Conservation (phyloP, 2,797 vertebrate genomes). For the Pangasius mekongensis region DNA sequence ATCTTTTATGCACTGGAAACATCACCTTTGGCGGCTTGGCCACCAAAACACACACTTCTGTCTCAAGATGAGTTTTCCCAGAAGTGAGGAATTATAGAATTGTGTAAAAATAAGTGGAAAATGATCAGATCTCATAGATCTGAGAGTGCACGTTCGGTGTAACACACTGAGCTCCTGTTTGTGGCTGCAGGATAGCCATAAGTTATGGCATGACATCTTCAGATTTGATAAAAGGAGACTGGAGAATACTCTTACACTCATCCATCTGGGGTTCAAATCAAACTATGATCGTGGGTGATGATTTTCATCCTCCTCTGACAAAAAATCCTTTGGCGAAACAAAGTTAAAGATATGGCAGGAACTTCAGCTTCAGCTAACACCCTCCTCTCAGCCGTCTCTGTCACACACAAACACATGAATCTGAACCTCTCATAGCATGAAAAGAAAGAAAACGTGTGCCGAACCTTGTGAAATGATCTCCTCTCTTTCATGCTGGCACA, state of each 20-base stretch:
- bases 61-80: conserved; percentile 24
- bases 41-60: conserved; percentile 12
- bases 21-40: conserved; percentile 19
- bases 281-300: not conserved
- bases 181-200: conserved; percentile 26
- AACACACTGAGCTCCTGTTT: not conserved
- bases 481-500: conserved; percentile 26
- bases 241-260: conserved; percentile 1
- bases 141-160: not conserved
- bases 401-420: not conserved
- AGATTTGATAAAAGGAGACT: conserved; percentile 18
- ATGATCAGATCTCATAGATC: not conserved
- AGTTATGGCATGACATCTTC: conserved; percentile 9
- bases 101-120: conserved; percentile 19
- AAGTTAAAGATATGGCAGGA: conserved; percentile 13
- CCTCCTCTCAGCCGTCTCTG: not conserved
- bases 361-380: not conserved
- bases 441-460: conserved; percentile 13
- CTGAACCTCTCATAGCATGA: conserved; percentile 14
- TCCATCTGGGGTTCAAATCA: conserved; percentile 13
- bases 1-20: conserved; percentile 46
- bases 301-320: not conserved
- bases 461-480: conserved; percentile 31
- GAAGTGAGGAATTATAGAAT: conserved; percentile 15
- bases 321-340: not conserved